Percentiles rank a stretch among this genome's conserved stretches.
Evolutionary conservation across 1,140 invertebrate species (phyloP).

Genomic region (Polypedilum vanderplanki): DNA sequence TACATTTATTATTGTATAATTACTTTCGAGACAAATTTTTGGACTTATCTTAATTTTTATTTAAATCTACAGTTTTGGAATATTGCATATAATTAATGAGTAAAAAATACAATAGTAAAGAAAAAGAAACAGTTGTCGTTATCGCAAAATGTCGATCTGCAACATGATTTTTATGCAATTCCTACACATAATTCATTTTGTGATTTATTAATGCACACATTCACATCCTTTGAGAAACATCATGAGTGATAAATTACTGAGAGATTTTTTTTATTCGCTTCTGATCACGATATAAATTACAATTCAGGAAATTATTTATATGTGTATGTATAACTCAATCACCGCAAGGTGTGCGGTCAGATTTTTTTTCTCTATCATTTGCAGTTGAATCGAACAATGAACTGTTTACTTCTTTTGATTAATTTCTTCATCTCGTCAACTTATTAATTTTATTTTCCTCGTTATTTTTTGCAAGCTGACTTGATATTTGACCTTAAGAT

Average conservation of each 20-base stretch:
- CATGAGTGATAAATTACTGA: not conserved
- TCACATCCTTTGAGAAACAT: not conserved
- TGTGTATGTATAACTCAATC: conserved; percentile 11
- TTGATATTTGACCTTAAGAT: too few relatives aligned
- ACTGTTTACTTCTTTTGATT: too few relatives aligned
- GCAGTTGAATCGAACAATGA: too few relatives aligned
- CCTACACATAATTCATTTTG: not conserved
- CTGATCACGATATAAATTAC: conserved; percentile 13
- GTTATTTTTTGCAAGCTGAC: too few relatives aligned
- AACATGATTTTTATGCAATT: not conserved
- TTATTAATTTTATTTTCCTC: too few relatives aligned
- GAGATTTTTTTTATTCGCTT: not conserved
- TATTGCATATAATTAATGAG: not conserved
- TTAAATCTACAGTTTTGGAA: not conserved
- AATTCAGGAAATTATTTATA: not conserved
- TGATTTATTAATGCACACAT: conserved; percentile 2
- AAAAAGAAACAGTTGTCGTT: not conserved
- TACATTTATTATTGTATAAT: not conserved
- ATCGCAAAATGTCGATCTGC: not conserved
- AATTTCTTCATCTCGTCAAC: too few relatives aligned
- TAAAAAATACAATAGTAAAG: not conserved
- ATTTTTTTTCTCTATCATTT: not conserved
- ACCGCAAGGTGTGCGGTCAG: conserved; percentile 5
- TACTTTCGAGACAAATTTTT: not conserved
- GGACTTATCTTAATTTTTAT: not conserved